A percentile compares a stretch with the other conserved stretches of the same genome.
Conservation (phyloP, 2,113 vertebrate genomes). For the Peromyscus leucopus region DNA sequence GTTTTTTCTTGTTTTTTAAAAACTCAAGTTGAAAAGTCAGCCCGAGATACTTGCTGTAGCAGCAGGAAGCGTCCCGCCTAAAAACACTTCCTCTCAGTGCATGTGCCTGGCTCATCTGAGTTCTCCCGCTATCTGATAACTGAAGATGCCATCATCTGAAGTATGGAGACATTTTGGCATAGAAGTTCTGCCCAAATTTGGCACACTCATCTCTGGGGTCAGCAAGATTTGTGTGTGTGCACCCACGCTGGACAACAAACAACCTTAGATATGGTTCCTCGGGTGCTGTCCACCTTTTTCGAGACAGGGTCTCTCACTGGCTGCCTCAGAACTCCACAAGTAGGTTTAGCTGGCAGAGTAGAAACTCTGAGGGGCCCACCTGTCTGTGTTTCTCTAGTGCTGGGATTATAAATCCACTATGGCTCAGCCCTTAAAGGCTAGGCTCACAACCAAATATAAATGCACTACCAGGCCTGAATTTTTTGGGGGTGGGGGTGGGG, state of each 20-base stretch:
- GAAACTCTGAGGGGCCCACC: neutral
- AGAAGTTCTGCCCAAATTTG: neutral
- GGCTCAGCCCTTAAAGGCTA: neutral
- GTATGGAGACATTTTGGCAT: neutral
- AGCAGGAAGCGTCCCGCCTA: neutral
- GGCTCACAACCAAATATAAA: neutral
- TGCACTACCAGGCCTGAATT: neutral
- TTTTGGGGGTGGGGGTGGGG: neutral
- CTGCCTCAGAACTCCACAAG: neutral
- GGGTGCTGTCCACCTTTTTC: too few relatives aligned
- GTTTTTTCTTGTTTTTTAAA: constrained; percentile 60
- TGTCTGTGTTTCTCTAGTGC: too few relatives aligned
- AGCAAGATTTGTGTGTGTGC: neutral
- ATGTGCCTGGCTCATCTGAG: neutral
- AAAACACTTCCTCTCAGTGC: constrained; percentile 13
- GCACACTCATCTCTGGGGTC: neutral
- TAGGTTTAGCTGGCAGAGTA: too few relatives aligned
- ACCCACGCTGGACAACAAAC: too few relatives aligned
- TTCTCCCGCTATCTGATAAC: neutral
- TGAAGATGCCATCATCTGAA: neutral
- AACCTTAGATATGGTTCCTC: neutral
- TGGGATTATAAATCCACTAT: neutral
- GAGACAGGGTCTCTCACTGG: neutral
- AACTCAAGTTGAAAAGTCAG: constrained; percentile 45
- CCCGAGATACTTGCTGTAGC: neutral